Conservation (phyloP, 2,113 vertebrate genomes). For the Saiga tatarica region DNA sequence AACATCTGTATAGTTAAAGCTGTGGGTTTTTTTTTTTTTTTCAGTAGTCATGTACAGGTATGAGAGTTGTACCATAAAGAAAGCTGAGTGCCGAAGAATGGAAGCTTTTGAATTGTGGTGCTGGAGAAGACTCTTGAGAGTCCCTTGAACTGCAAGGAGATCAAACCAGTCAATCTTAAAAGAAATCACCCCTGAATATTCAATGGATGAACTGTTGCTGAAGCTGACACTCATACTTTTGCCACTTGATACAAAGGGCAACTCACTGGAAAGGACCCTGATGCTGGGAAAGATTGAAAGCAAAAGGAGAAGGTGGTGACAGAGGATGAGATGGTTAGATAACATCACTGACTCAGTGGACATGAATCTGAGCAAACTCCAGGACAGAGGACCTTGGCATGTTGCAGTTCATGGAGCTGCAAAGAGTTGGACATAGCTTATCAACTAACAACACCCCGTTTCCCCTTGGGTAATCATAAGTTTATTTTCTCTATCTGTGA, state of each 20-base stretch:
- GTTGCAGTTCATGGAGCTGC: background rate
- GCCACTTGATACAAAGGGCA: background rate
- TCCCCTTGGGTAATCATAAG: background rate
- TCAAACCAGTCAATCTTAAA: background rate
- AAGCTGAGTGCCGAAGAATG: accelerated
- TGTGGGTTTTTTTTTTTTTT: background rate
- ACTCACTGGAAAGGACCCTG: background rate
- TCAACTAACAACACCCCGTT: background rate
- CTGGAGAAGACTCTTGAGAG: background rate
- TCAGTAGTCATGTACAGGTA: background rate
- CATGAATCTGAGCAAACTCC: background rate
- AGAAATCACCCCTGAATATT: background rate
- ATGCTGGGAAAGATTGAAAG: background rate
- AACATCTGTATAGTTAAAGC: background rate
- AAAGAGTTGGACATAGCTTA: background rate
- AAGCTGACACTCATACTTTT: background rate
- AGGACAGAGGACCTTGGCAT: background rate
- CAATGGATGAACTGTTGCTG: background rate
- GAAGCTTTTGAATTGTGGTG: background rate
- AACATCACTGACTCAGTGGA: background rate
- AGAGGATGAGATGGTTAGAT: background rate
- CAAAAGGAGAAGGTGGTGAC: background rate
- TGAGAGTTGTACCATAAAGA: background rate
- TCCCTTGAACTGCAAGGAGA: background rate
- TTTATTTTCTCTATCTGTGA: background rate